Evolutionary conservation across 2,113 vertebrate species (phyloP).

Genomic region (Coregonus clupeaformis): DNA sequence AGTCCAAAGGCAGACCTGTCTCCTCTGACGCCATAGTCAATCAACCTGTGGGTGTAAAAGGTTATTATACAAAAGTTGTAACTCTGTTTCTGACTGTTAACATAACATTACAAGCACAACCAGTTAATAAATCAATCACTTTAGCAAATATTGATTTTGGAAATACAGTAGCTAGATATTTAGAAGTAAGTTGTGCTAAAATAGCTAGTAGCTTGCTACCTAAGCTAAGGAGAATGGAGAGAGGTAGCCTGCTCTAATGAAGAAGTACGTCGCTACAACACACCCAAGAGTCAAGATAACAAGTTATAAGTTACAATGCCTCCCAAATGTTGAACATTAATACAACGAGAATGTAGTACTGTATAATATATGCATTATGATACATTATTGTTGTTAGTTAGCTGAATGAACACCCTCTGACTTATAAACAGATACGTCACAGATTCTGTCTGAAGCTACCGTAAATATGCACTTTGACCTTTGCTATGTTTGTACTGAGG

Average conservation of each 20-base stretch:
- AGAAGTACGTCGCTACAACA: no score
- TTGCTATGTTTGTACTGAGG: not conserved
- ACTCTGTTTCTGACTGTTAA: not conserved
- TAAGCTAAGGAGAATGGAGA: no score
- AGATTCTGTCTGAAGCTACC: not conserved
- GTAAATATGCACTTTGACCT: slow-evolving; percentile 17
- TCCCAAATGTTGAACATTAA: not conserved
- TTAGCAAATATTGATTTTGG: no score
- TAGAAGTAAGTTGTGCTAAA: no score
- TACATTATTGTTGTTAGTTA: not conserved
- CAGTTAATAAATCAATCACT: no score
- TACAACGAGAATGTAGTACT: not conserved
- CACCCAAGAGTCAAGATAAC: no score
- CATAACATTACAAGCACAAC: no score
- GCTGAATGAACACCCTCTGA: no score
- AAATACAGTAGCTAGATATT: no score
- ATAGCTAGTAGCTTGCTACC: no score
- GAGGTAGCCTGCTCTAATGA: no score
- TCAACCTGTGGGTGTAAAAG: not conserved
- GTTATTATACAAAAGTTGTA: not conserved
- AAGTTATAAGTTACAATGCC: not conserved
- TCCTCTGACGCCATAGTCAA: slow-evolving; percentile 51
- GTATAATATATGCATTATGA: not conserved
- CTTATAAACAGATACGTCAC: no score
- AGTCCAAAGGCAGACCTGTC: not conserved